phyloP scores from a whole-genome alignment of 2,797 vertebrate species.

The Spinus pinus region DNA sequence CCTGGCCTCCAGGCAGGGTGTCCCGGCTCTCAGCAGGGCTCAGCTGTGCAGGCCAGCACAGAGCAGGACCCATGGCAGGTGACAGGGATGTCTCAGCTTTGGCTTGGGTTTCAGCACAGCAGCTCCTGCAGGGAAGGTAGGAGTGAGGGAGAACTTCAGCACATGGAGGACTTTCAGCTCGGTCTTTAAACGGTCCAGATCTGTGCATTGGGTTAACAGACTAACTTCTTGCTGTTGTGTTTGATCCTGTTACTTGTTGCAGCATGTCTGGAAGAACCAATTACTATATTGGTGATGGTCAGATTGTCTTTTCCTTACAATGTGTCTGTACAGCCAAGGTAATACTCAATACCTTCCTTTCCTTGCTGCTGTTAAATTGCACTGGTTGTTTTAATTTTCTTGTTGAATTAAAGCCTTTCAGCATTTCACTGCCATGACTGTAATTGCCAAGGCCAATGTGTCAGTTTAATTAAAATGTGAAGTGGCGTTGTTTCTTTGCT shows the following conservation, averaged over 20 bases:
- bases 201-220: background rate
- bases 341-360: background rate
- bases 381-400: background rate
- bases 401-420: background rate
- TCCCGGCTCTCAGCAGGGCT: background rate
- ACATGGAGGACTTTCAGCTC: background rate
- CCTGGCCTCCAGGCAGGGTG: background rate
- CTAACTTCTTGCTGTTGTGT: background rate
- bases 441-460: background rate
- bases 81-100: background rate
- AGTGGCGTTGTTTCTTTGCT: background rate
- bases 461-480: background rate
- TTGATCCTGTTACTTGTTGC: background rate
- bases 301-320: background rate
- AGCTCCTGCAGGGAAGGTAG: background rate
- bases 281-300: background rate
- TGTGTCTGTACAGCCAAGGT: background rate
- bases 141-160: background rate
- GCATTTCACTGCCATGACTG: background rate
- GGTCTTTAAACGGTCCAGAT: background rate
- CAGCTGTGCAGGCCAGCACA: fast-evolving
- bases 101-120: fast-evolving
- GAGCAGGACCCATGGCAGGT: background rate
- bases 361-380: background rate
- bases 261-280: background rate